A percentile compares a stretch with the other conserved stretches of the same genome.
These are phyloP conservation scores for Caenorhabditis inopinata DNA, from an alignment of 1,140 invertebrate genomes.

Conservation along the genomic window DNA sequence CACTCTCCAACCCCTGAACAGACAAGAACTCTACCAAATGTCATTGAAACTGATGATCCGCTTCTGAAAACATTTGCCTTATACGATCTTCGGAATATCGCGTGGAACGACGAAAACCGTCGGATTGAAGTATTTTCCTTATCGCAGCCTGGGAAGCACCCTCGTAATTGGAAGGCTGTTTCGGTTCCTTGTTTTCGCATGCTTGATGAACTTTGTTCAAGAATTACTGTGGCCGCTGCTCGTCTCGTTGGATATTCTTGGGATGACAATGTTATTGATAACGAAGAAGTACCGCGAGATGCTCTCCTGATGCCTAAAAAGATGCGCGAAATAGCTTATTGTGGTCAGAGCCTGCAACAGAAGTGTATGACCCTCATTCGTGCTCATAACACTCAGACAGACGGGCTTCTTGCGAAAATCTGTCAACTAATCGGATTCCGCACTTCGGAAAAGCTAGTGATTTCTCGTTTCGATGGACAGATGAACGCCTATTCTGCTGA, in stretches of 20 bases:
- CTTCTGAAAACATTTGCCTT: conserved; percentile 33
- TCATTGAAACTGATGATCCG: conserved; percentile 21
- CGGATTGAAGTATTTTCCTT: conserved; percentile 24
- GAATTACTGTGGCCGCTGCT: conserved; percentile 1
- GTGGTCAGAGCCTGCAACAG: background rate
- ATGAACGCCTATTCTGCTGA: conserved; percentile 14
- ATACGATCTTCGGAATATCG: conserved; percentile 25
- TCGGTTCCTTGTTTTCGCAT: background rate
- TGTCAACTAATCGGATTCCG: background rate
- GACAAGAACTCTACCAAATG: background rate
- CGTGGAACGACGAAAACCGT: background rate
- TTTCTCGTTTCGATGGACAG: conserved; percentile 33
- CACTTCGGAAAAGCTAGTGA: background rate
- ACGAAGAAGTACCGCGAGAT: conserved; percentile 29
- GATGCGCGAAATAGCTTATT: conserved; percentile 14
- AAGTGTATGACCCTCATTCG: background rate
- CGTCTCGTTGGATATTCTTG: background rate
- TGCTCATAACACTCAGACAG: background rate
- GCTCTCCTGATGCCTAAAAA: conserved; percentile 39
- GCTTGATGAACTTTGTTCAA: conserved; percentile 1
- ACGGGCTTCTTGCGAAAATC: background rate
- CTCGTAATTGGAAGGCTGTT: conserved; percentile 39
- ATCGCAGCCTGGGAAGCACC: conserved; percentile 36
- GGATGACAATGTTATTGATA: conserved; percentile 23
- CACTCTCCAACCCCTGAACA: conserved; percentile 17